These are phyloP conservation scores for Strigops habroptila DNA, from an alignment of 2,113 vertebrate species.

Conservation along the genomic window DNA sequence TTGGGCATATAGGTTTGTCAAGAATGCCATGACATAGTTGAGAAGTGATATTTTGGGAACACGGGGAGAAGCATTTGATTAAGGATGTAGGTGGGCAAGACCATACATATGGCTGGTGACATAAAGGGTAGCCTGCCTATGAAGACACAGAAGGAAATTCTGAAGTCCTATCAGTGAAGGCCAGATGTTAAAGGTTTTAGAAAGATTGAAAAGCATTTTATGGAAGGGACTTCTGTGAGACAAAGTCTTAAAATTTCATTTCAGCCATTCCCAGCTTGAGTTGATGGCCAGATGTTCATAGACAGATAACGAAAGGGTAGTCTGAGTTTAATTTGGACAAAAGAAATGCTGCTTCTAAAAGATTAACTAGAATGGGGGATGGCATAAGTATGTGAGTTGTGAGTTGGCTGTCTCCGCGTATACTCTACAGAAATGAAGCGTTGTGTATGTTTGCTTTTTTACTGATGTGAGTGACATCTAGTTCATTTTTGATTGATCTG, in stretches of 20 bases:
- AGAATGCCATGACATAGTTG: background rate
- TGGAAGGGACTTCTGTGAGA: background rate
- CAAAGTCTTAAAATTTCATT: background rate
- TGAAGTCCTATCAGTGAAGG: background rate
- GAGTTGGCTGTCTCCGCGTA: background rate
- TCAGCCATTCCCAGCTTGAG: background rate
- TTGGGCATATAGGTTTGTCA: background rate
- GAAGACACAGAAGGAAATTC: background rate
- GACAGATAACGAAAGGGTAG: background rate
- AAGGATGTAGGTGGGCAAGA: background rate
- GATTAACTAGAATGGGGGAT: background rate
- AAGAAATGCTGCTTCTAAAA: background rate
- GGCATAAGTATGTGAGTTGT: background rate
- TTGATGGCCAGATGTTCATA: background rate
- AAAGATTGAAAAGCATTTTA: background rate
- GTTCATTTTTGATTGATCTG: conserved; percentile 21
- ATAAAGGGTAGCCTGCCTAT: background rate
- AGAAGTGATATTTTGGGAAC: background rate
- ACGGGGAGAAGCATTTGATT: background rate
- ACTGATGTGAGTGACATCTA: background rate
- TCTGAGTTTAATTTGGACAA: background rate
- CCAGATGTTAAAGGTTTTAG: background rate
- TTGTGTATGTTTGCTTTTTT: background rate
- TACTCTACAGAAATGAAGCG: background rate
- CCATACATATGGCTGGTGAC: background rate